Percentiles rank a stretch among this genome's conserved stretches.
These are phyloP conservation scores for Baryphthengus martii DNA, from an alignment of 2,113 vertebrate species.

Conservation along the genomic window DNA sequence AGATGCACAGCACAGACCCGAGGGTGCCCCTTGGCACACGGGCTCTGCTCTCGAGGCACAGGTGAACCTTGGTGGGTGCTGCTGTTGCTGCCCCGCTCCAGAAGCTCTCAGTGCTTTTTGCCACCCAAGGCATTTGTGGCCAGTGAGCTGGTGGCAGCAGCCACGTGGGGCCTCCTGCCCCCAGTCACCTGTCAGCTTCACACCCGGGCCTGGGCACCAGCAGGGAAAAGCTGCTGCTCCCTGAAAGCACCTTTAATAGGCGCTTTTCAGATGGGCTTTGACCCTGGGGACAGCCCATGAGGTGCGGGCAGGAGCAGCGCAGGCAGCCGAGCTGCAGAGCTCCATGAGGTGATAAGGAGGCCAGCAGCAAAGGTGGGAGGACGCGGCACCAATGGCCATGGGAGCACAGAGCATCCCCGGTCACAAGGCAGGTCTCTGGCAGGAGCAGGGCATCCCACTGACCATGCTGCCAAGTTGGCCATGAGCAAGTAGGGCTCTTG, in stretches of 20 bases:
- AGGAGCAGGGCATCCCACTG: not conserved
- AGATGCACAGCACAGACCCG: not conserved
- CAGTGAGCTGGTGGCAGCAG: not conserved
- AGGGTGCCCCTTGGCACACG: not conserved
- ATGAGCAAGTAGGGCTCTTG: not conserved
- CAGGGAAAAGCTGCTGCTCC: not conserved
- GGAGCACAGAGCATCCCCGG: not conserved
- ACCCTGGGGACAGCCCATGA: not conserved
- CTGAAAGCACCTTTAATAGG: not conserved
- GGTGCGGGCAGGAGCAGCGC: not conserved
- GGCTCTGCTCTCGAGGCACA: not conserved
- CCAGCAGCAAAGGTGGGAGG: not conserved
- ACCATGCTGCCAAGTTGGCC: not conserved
- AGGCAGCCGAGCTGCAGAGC: not conserved
- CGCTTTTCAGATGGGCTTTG: not conserved
- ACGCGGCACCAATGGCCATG: accelerated
- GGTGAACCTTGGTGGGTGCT: accelerated
- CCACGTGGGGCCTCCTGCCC: not conserved
- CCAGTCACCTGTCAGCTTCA: not conserved
- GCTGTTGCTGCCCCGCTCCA: not conserved
- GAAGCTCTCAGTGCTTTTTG: not conserved
- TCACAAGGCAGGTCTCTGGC: not conserved
- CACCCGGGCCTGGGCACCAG: accelerated
- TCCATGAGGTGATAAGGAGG: not conserved
- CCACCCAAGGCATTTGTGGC: accelerated